Evolutionary conservation across 2,113 vertebrate species (phyloP).

Genomic region (Dendrocopos noguchii): DNA sequence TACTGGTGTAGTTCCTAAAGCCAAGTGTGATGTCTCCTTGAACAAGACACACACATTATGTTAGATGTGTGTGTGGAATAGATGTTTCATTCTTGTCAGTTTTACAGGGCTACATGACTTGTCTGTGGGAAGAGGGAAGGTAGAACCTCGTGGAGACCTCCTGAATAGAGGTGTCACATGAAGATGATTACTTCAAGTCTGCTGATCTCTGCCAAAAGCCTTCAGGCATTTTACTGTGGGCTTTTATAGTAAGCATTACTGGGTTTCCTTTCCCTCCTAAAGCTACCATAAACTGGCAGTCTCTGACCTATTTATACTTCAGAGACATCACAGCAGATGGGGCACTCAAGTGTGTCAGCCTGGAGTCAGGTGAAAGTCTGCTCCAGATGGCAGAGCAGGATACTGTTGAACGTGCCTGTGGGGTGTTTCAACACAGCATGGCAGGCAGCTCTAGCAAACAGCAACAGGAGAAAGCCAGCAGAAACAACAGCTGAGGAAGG

Average conservation of each 20-base stretch:
- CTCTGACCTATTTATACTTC: neutral
- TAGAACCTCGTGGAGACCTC: rapidly evolving
- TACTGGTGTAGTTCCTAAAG: neutral
- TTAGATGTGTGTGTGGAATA: neutral
- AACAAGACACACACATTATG: neutral
- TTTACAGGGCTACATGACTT: neutral
- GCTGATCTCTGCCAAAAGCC: neutral
- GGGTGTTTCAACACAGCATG: slow-evolving; percentile 29
- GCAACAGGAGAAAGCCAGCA: neutral
- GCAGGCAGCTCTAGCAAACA: slow-evolving; percentile 32
- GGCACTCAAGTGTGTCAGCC: neutral
- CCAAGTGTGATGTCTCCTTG: neutral
- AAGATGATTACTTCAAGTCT: neutral
- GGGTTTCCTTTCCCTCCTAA: neutral
- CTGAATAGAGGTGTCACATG: neutral
- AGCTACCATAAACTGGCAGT: neutral
- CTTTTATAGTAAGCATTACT: neutral
- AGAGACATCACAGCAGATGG: slow-evolving; percentile 17
- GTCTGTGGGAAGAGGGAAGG: neutral
- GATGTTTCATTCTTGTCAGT: neutral
- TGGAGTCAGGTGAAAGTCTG: neutral
- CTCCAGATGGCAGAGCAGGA: slow-evolving; percentile 43
- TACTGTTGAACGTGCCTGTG: slow-evolving; percentile 29
- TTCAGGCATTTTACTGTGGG: neutral
- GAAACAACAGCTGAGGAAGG: slow-evolving; percentile 36